Evolutionary conservation across 2,888 invertebrate genomes (phyloP).

Genomic region (Nudaria mundana): DNA sequence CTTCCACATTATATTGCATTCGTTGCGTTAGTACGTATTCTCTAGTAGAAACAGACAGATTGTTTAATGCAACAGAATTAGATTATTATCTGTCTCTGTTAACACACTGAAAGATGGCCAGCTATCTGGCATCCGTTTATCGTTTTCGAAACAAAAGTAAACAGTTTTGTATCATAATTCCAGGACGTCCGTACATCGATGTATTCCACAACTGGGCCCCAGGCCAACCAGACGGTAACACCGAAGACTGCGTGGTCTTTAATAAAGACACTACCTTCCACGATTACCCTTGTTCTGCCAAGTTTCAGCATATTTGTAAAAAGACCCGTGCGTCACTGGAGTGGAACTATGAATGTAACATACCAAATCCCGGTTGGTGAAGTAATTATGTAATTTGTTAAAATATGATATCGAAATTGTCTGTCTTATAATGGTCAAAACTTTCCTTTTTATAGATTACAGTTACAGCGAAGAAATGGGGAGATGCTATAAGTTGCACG

Average conservation of each 20-base stretch:
- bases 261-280: conserved; percentile 40
- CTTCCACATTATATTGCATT: no score
- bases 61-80: no score
- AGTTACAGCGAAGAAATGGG: conserved; percentile 36
- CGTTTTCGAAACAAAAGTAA: no score
- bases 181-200: conserved; percentile 47
- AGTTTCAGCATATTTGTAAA: conserved; percentile 58
- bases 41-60: no score
- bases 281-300: conserved; percentile 44
- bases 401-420: no score
- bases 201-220: conserved; percentile 54
- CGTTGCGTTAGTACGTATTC: no score
- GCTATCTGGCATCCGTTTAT: no score
- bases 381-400: no score
- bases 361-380: conserved; percentile 48
- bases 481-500: conserved; percentile 63
- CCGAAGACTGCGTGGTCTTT: conserved; percentile 54
- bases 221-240: conserved; percentile 52
- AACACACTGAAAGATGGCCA: no score
- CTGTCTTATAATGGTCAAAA: no score
- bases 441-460: conserved; percentile 52
- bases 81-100: no score
- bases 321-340: conserved; percentile 46
- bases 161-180: conserved; percentile 10
- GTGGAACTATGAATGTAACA: conserved; percentile 56